These are phyloP conservation scores for Botia almorhae DNA, from an alignment of 2,797 vertebrate genomes.

Conservation along the genomic window DNA sequence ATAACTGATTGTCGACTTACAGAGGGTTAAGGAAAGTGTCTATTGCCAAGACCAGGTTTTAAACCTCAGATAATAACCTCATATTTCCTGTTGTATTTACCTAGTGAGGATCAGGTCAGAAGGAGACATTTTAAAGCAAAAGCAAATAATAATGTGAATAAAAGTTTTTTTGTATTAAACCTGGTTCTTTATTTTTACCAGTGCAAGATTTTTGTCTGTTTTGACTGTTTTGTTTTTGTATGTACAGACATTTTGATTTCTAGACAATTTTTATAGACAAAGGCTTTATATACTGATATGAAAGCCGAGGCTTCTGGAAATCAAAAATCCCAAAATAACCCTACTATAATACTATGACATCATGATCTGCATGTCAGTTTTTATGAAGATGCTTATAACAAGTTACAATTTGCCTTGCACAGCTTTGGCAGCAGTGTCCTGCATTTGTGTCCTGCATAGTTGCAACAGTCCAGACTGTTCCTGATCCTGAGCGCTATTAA, in stretches of 20 bases:
- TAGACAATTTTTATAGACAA: not conserved
- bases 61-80: conserved; percentile 69
- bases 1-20: conserved; percentile 71
- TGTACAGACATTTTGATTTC: too few species aligned
- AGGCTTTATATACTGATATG: conserved; percentile 39
- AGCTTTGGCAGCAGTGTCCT: not conserved
- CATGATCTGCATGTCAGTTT: not conserved
- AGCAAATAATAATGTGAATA: conserved; percentile 80
- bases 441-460: not conserved
- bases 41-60: conserved; percentile 55
- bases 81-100: conserved; percentile 67
- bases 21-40: conserved; percentile 49
- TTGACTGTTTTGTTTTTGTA: not conserved
- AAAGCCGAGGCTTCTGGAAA: conserved; percentile 68
- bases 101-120: conserved; percentile 54
- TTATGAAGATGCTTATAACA: not conserved
- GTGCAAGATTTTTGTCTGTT: not conserved
- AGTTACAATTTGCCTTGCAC: not conserved
- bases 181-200: conserved; percentile 20
- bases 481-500: not conserved
- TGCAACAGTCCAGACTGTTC: too few species aligned
- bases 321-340: conserved; percentile 49
- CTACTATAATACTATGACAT: conserved; percentile 1
- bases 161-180: conserved; percentile 75
- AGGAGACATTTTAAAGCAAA: conserved; percentile 51